These are phyloP conservation scores for Osmerus mordax DNA, from an alignment of 2,113 vertebrate genomes.

Conservation along the genomic window DNA sequence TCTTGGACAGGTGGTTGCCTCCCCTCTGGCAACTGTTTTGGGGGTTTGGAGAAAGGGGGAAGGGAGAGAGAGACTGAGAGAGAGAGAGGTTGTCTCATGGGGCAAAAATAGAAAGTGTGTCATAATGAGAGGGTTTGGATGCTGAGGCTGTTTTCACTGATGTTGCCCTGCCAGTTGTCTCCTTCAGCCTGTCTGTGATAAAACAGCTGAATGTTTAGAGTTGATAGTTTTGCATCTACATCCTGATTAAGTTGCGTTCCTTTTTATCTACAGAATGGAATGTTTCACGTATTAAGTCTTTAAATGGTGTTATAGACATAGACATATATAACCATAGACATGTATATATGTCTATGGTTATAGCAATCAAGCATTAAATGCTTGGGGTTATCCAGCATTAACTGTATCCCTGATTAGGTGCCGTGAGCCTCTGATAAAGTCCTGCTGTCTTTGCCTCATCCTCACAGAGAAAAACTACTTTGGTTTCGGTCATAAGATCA, in stretches of 20 bases:
- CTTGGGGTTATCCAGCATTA: background rate
- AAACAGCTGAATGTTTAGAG: background rate
- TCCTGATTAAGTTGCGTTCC: background rate
- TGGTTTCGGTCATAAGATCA: background rate
- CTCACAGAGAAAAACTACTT: background rate
- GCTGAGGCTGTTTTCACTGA: conserved; percentile 30
- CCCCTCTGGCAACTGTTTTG: conserved; percentile 47
- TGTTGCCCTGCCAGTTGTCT: conserved; percentile 31
- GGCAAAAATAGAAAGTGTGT: conserved; percentile 56
- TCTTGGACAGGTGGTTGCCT: conserved; percentile 53
- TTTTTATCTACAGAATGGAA: too few species aligned
- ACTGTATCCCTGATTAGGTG: background rate
- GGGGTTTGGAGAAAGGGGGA: conserved; percentile 23
- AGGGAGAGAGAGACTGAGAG: background rate
- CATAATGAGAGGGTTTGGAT: conserved; percentile 48
- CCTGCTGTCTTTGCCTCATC: background rate
- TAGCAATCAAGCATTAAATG: too few species aligned
- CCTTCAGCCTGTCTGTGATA: conserved; percentile 24
- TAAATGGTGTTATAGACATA: too few species aligned
- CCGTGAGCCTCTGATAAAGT: background rate
- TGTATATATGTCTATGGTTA: too few species aligned
- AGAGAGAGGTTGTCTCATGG: conserved; percentile 5
- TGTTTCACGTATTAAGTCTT: too few species aligned
- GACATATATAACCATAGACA: too few species aligned
- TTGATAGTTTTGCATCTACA: background rate